These are phyloP conservation scores for Malurus leucopterus DNA, from an alignment of 2,797 vertebrate genomes.

Conservation along the genomic window DNA sequence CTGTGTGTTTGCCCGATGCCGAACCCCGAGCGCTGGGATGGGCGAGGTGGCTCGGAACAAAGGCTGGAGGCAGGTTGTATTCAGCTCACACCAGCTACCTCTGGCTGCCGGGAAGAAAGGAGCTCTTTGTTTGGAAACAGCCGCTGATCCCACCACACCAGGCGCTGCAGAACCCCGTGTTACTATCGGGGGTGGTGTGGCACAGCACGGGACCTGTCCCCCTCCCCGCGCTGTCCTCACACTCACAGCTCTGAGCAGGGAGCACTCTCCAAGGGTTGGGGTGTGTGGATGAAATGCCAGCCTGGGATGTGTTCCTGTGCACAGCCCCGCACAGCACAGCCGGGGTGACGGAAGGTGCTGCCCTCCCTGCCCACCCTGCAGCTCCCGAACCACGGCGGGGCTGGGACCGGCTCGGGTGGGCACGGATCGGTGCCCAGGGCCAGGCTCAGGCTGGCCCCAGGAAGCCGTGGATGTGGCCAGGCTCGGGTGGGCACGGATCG, in stretches of 20 bases:
- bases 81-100: constrained; percentile 37
- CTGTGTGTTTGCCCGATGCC: neutral
- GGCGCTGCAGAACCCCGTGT: rapidly evolving
- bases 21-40: neutral
- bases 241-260: rapidly evolving
- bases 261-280: neutral
- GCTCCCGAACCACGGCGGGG: rapidly evolving
- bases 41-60: neutral
- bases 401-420: neutral
- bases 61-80: constrained; percentile 30
- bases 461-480: too few relatives aligned
- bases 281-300: rapidly evolving
- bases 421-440: too few relatives aligned
- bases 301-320: rapidly evolving
- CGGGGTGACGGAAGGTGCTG: rapidly evolving
- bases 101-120: constrained; percentile 32
- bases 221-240: neutral
- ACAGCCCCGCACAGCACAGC: neutral
- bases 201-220: neutral
- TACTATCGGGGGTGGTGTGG: rapidly evolving
- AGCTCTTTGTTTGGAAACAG: constrained; percentile 45
- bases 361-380: neutral
- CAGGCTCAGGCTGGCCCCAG: too few relatives aligned
- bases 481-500: too few relatives aligned
- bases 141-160: neutral